phyloP scores from a whole-genome alignment of 2,888 invertebrate species.

The Fissipunctia ypsillon region DNA sequence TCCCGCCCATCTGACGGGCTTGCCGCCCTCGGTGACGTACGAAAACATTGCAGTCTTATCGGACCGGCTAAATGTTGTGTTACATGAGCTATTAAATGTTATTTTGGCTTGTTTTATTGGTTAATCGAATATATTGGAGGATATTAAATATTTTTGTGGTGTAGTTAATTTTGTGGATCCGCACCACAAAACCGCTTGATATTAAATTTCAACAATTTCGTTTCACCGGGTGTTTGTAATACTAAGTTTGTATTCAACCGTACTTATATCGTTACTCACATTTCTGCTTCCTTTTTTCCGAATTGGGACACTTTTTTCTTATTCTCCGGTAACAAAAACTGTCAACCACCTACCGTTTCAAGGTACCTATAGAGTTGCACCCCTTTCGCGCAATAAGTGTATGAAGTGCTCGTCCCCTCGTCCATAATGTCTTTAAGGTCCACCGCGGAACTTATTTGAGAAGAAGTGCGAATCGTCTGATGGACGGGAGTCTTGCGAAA shows the following conservation, averaged over 20 bases:
- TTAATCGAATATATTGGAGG: constrained; percentile 15
- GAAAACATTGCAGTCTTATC: constrained; percentile 63
- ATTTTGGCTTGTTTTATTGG: constrained; percentile 33
- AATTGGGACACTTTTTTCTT: constrained; percentile 10
- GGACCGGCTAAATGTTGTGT: constrained; percentile 52
- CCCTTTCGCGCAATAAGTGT: constrained; percentile 58
- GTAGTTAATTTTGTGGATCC: constrained; percentile 5
- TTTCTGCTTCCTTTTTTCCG: neutral
- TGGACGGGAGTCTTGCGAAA: constrained; percentile 29
- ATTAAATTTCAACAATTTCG: constrained; percentile 5
- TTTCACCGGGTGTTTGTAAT: constrained; percentile 7
- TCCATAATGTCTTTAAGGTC: constrained; percentile 44
- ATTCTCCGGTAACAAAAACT: constrained; percentile 19
- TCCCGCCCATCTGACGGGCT: constrained; percentile 83
- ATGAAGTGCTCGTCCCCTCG: constrained; percentile 48
- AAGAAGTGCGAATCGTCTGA: constrained; percentile 44
- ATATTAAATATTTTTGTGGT: constrained; percentile 3
- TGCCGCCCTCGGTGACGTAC: constrained; percentile 69
- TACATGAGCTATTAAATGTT: constrained; percentile 46
- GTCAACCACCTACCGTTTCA: constrained; percentile 19
- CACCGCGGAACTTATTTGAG: constrained; percentile 29
- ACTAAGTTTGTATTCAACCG: constrained; percentile 6
- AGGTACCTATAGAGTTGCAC: constrained; percentile 40
- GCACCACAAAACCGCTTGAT: neutral
- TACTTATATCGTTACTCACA: constrained; percentile 3